Conservation (phyloP, 1,140 invertebrate species). For the Vanessa tameamea region DNA sequence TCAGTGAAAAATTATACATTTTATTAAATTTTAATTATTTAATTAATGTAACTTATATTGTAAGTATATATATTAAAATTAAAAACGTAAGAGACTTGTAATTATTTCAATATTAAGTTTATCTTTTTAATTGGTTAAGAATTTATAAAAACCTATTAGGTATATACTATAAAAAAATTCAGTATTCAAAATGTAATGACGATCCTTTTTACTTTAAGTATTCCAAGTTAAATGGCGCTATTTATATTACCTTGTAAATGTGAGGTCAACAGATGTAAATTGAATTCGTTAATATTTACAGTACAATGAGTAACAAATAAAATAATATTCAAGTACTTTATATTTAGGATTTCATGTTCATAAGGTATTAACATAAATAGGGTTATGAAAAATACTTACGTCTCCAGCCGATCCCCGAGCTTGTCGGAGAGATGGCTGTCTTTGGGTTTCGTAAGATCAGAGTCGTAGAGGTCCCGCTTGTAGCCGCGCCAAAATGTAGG, state of each 20-base stretch:
- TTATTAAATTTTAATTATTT: no score
- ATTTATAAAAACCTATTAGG: no score
- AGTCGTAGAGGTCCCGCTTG: slow-evolving; percentile 84
- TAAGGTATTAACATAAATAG: neutral
- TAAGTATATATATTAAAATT: no score
- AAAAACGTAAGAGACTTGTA: no score
- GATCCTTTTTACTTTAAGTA: neutral
- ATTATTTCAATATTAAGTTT: no score
- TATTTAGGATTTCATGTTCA: neutral
- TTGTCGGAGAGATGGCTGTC: slow-evolving; percentile 82
- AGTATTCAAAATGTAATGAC: no score
- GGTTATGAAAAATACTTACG: slow-evolving; percentile 72
- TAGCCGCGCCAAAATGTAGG: slow-evolving; percentile 85
- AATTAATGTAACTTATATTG: no score
- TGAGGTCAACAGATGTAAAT: slow-evolving; percentile 50
- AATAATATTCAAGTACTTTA: neutral
- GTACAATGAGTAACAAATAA: slow-evolving; percentile 28
- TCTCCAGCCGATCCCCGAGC: slow-evolving; percentile 83
- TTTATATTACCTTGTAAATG: slow-evolving; percentile 49
- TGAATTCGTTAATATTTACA: slow-evolving; percentile 29
- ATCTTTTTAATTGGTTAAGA: no score
- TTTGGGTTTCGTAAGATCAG: slow-evolving; percentile 86
- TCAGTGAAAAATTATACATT: no score
- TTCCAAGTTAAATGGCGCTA: slow-evolving; percentile 18
- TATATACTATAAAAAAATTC: no score